phyloP scores from a whole-genome alignment of 2,888 invertebrate genomes.

The Torymus texanus region DNA sequence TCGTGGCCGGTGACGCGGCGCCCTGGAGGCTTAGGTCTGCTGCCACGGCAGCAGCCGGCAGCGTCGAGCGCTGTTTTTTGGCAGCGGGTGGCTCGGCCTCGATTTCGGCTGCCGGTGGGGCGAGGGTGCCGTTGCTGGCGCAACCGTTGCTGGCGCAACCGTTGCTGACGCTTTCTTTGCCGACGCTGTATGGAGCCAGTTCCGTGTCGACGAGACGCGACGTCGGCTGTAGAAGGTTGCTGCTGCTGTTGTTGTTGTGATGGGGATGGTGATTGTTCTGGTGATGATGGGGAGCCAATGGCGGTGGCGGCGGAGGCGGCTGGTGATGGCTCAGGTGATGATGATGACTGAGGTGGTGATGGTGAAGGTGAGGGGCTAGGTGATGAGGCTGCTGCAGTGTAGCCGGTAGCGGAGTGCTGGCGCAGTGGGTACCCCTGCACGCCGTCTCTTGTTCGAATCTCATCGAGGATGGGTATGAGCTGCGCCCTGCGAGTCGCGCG shows the following conservation, averaged over 20 bases:
- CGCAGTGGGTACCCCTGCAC: conserved; percentile 80
- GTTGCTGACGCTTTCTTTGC: conserved; percentile 27
- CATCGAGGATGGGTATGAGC: conserved; percentile 76
- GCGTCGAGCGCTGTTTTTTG: conserved; percentile 45
- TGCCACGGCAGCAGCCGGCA: conserved; percentile 21
- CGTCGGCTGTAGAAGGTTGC: conserved; percentile 57
- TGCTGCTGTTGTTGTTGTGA: conserved; percentile 56
- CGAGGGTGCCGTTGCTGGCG: conserved; percentile 55
- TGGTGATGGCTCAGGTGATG: conserved; percentile 78
- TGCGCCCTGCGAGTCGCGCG: conserved; percentile 78
- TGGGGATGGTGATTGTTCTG: conserved; percentile 56
- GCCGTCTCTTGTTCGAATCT: conserved; percentile 82
- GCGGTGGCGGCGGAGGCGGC: conserved; percentile 82
- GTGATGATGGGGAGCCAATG: conserved; percentile 50
- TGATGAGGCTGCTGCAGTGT: conserved; percentile 78
- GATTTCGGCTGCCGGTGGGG: conserved; percentile 53
- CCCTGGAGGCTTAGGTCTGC: conserved; percentile 12
- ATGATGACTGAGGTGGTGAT: conserved; percentile 70
- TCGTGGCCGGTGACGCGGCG: conserved; percentile 19
- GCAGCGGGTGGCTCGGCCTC: conserved; percentile 37
- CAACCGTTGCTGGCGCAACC: conserved; percentile 51
- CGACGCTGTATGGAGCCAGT: conserved; percentile 52
- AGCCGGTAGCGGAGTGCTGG: conserved; percentile 77
- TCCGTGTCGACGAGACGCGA: conserved; percentile 38
- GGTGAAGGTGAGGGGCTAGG: conserved; percentile 81